Conservation (phyloP, 1,140 invertebrate species). For the Protaetia brevitarsis region DNA sequence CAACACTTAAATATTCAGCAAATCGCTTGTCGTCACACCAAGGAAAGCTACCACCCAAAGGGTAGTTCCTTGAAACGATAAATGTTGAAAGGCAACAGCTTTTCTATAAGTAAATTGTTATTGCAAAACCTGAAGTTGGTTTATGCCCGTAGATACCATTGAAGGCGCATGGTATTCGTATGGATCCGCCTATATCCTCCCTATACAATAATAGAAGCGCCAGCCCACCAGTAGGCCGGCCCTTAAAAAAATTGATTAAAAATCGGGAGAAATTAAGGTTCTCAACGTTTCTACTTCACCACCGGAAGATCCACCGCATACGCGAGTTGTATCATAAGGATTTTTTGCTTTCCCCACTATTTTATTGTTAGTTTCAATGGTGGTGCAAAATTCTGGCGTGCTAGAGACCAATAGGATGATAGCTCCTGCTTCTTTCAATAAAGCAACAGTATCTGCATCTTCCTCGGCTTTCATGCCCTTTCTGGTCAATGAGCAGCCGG, state of each 20-base stretch:
- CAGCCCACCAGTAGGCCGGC: slow-evolving; percentile 64
- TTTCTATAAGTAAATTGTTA: background rate
- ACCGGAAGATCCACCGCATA: too few relatives aligned
- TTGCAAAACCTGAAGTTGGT: slow-evolving; percentile 55
- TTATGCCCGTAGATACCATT: slow-evolving; percentile 94
- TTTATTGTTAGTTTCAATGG: slow-evolving; percentile 66
- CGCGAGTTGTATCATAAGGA: slow-evolving; percentile 67
- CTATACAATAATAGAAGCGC: slow-evolving; percentile 75
- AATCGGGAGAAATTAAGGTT: too few relatives aligned
- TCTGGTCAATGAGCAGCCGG: slow-evolving; percentile 50
- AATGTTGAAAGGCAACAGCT: background rate
- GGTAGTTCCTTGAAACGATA: slow-evolving; percentile 51
- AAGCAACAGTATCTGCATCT: slow-evolving; percentile 50
- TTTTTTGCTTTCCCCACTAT: slow-evolving; percentile 73
- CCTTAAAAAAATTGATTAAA: slow-evolving; percentile 54
- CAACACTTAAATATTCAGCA: slow-evolving; percentile 51
- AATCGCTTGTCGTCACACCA: slow-evolving; percentile 48
- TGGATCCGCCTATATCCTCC: slow-evolving; percentile 93
- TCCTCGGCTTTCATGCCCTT: slow-evolving; percentile 49
- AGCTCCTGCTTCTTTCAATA: slow-evolving; percentile 57
- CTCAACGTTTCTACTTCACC: slow-evolving; percentile 58
- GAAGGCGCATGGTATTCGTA: slow-evolving; percentile 90
- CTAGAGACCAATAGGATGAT: slow-evolving; percentile 77
- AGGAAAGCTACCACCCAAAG: slow-evolving; percentile 60
- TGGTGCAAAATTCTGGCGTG: slow-evolving; percentile 75